Percentiles rank a stretch among this genome's conserved stretches.
phyloP scores from a whole-genome alignment of 1,140 invertebrate genomes.

The Nymphalis io region DNA sequence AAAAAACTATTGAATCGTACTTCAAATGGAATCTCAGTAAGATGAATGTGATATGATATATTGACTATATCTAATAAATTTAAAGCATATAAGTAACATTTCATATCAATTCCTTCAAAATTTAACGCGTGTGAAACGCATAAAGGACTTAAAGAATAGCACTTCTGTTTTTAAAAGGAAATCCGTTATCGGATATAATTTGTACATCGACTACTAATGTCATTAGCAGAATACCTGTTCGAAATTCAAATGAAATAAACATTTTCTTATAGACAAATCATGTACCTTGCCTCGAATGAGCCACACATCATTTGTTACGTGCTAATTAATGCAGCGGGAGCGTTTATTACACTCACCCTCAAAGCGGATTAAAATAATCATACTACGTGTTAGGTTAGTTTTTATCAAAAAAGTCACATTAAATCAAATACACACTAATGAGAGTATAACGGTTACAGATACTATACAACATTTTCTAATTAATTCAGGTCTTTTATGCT shows the following conservation, averaged over 20 bases:
- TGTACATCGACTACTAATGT: no score
- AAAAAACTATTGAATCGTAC: no score
- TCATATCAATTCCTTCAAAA: no score
- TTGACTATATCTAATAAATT: no score
- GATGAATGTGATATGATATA: no score
- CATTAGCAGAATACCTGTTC: not conserved
- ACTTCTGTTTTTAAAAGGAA: no score
- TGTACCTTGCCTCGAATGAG: not conserved
- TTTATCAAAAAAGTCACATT: not conserved
- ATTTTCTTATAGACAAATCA: conserved; percentile 8
- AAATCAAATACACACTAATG: conserved; percentile 2
- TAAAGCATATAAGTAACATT: no score
- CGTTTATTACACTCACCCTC: conserved; percentile 6
- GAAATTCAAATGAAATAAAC: not conserved
- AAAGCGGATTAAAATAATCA: conserved; percentile 6
- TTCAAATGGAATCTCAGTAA: no score
- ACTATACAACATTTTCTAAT: not conserved
- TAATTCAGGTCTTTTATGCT: not conserved
- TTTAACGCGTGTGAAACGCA: no score
- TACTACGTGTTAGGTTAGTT: not conserved
- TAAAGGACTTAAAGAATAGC: no score
- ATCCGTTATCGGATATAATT: not conserved
- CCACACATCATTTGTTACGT: conserved; percentile 9
- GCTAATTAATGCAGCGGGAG: conserved; percentile 6
- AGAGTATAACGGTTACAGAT: not conserved